Evolutionary conservation across 2,113 vertebrate species (phyloP).

Genomic region (Anhinga rufa): DNA sequence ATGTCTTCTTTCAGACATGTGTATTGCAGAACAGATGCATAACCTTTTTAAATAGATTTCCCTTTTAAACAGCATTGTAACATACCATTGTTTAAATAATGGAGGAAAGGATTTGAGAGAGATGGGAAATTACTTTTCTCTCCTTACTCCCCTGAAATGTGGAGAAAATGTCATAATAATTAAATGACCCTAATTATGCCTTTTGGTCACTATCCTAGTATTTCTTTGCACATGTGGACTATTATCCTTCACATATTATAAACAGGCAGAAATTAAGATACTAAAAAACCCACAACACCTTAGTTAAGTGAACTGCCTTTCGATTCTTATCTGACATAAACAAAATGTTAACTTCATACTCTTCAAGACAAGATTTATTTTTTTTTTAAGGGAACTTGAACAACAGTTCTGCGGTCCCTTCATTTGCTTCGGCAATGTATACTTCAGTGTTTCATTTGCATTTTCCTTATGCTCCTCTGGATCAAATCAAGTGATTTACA

Average conservation of each 20-base stretch:
- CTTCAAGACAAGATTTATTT: not conserved
- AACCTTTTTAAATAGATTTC: conserved; percentile 8
- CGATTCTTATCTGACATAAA: conserved; percentile 12
- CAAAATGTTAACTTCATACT: not conserved
- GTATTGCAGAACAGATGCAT: not conserved
- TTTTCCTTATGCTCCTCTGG: not conserved
- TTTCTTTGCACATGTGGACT: not conserved
- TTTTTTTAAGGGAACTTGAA: not conserved
- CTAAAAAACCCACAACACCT: not conserved
- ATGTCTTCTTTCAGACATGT: not conserved
- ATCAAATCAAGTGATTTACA: not conserved
- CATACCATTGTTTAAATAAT: conserved; percentile 18
- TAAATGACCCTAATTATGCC: not conserved
- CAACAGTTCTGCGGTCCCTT: not conserved
- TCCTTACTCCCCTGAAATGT: conserved; percentile 13
- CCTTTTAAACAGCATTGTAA: not conserved
- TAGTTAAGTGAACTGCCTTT: not conserved
- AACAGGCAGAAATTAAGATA: not conserved
- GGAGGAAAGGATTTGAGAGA: conserved; percentile 15
- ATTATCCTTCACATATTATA: not conserved
- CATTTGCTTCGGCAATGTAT: not conserved
- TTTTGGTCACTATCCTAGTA: not conserved
- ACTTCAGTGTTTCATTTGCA: not conserved
- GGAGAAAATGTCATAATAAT: not conserved
- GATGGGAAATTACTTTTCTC: conserved; percentile 2